Evolutionary conservation across 2,888 invertebrate genomes (phyloP), one percentile per base, ranked within the genome.

Genomic region (Halocaridina rubra): DNA sequence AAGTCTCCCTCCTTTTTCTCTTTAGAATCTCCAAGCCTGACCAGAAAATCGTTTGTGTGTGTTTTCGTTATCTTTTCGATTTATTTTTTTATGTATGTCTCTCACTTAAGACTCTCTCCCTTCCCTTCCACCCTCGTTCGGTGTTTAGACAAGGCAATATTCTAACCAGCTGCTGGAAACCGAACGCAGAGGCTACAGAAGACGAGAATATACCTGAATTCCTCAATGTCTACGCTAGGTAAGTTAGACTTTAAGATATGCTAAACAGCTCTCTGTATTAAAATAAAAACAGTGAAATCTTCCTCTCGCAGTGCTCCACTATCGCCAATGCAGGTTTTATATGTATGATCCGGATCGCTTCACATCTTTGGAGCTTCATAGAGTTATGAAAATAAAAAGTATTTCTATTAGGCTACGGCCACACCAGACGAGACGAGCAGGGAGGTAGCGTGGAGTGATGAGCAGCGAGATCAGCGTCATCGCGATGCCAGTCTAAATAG

Each of bases 121-220:
- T 53, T 57, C 33, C 46, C 24, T 46, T 32, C 75, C 33, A 13
- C 57, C 19, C 29, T 24, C 46, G 27, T 19, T 76, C 32, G 53
- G 76, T 76, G 76, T 76, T 19, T 85, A 85, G 79, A 79, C 79
- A 67, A 69, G 61, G 80, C 79, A 87, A 81, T 87, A 71, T 87
- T 67, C 87, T 87, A 10, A 85, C 81, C 33, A 85, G 81, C 59
- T 87, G 87, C 71, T 87, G 87, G 87, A 81, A 81, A 39, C 87
- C 87, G n/a, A 72, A 69, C 30, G 2, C 30, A 13, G 27, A 67
- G 33, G 85, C 57, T 2, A 19, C 19, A 0, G 80, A 59, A 5
- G 59, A 71, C 5, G 78, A 76, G 13, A 59, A 78, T 19, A 33
- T 33, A 10, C 75, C 84, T 2, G 80, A 77, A 29, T 67, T 81